Percentiles rank a stretch among this genome's conserved stretches.
Conservation (phyloP, 2,797 vertebrate genomes). For the Mico argentatus region DNA sequence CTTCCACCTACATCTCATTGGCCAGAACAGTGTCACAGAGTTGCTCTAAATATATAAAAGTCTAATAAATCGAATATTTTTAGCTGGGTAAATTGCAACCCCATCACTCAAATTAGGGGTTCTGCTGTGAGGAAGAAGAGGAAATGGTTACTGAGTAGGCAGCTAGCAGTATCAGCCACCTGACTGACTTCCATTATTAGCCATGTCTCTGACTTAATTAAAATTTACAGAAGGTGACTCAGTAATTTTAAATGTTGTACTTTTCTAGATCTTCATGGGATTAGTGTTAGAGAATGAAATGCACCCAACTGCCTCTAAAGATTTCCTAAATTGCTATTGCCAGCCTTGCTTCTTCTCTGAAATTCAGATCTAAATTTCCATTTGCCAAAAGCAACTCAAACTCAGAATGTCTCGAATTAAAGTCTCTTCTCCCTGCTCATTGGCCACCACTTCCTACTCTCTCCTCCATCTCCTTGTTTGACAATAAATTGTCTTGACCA, state of each 20-base stretch:
- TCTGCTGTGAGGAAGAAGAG: neutral
- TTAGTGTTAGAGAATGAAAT: neutral
- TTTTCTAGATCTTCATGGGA: neutral
- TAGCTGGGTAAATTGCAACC: neutral
- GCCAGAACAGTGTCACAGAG: neutral
- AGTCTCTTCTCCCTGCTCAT: neutral
- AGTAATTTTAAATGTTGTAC: constrained; percentile 24
- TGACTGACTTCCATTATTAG: neutral
- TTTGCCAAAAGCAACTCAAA: neutral
- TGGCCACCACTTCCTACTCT: neutral
- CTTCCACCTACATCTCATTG: neutral
- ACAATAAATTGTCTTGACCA: neutral
- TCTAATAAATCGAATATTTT: constrained; percentile 11
- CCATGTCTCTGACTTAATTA: neutral
- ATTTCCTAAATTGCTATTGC: neutral
- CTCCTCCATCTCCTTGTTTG: neutral
- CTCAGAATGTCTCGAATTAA: neutral
- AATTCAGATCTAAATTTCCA: neutral
- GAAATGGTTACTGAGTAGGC: neutral
- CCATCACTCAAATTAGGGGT: neutral
- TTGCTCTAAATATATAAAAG: neutral
- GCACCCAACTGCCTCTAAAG: neutral
- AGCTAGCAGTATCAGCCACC: neutral
- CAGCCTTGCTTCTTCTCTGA: neutral
- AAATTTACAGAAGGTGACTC: constrained; percentile 23